Base-by-base conservation (phyloP, 30 jellyfish, hydroid and myxozoan species). In the Cassiopea andromeda region DNA sequence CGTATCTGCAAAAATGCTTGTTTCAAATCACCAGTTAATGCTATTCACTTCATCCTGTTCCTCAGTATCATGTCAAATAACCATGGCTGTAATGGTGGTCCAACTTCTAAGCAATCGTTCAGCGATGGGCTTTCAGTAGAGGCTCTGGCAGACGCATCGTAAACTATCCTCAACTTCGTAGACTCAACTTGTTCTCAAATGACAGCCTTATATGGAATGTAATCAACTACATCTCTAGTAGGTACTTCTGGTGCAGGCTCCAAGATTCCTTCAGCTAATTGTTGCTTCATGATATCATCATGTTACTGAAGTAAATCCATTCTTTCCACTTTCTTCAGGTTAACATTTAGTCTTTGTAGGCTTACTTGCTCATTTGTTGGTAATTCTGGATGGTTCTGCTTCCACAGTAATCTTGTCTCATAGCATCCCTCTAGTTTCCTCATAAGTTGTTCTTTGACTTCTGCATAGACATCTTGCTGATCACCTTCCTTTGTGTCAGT, bases 1-100 rank as follows among this genome's bases (percentile, higher is more conserved):
- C 94, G 38, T 19, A 87, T 76, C 81, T 87, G 93, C 19, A 54
- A 60, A 69, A 88, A 78, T 48, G 93, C 96, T 80, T 88, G 43
- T 50, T 80, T 88, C 17, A 88, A 46, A 46, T 88, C 96, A 15
- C 96, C 88, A 17, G 85, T 69, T 19, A 88, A 16, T 10, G 87
- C 46, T 6, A 75, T 46, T 78, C 72, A 73, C 70, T 61, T 79
- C 64, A 88, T 46, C 27, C 96, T 54, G 80, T 64, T 88, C 81
- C 96, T 49, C 80, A 78, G 46, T 43, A 88, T 13, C 48, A 87
- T 57, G 75, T 79, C 86, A 70, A 79, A 80, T 1, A 87, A 47
- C 58, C 4, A 38, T 18, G 58, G 57, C 45, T 78, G 93, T 47
- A 87, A 60, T 1, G 93, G 49, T 77, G 95, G 95, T 47, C 93